Evolutionary conservation across 2,797 vertebrate genomes (phyloP), one percentile per base, ranked within the genome.

Genomic region (Simalia tracyae): DNA sequence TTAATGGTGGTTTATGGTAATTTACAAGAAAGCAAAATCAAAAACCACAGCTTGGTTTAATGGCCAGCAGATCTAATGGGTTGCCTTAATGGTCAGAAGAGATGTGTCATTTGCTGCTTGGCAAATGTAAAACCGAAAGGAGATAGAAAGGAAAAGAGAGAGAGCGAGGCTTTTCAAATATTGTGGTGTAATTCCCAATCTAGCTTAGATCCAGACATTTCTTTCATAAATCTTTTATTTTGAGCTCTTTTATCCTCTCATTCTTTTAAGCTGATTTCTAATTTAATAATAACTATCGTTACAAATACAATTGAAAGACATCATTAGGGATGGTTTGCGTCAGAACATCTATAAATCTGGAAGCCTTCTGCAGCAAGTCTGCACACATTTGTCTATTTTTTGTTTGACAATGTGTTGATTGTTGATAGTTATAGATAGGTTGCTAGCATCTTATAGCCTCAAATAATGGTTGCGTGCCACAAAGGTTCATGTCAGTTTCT

Each of bases 61-160:
- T 92, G 66, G 92, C 85, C 85, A 87, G 89, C 89, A 28, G 61
- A 12, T 88, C 1, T 6, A 90, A 93, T 93, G 85, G 68, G 93
- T 59, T 31, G 54, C 59, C 19, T 92, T 81, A 89, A 92, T 93
- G 88, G 24, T 22, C 68, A 36, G 28, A 6, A 86, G 31, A 36
- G 60, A n/a, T 5, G 22, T 87, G 4, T 90, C 93, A 2, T 88
- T 90, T 60, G 19, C 7, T 19, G 11, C 63, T 86, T 63, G 89
- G 2, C 76, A 72, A 60, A 88, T 61, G 66, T 19, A 84, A 87
- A 90, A 15, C 7, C 1, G 14, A 28, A 56, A 57, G 22, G 56
- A 7, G 31, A 64, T 54, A 10, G 42, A 54, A 88, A 42, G 84
- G 24, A n/a, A 54, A 88, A 64, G 50, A 28, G 50, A 88, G 14